Evolutionary conservation across 37 sponge, comb jelly and placozoan genomes (phyloP), one percentile per base, ranked within the genome.

Genomic region (Halichondria panicea): DNA sequence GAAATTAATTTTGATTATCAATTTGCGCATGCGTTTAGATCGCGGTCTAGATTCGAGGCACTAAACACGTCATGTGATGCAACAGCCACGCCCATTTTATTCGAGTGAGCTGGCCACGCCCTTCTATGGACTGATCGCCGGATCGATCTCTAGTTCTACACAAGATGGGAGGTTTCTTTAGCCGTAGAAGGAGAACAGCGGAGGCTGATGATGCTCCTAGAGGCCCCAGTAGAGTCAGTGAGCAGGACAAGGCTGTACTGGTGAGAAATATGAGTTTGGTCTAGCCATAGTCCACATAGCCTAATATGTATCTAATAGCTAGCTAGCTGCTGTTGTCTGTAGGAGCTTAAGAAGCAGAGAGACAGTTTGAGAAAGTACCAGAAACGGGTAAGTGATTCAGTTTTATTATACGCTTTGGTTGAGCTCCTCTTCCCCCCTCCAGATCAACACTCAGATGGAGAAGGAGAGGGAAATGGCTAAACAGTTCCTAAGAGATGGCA

Each of bases 221-320:
- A 3, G 48, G 75, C 22, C 80, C 59, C 1, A 85, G 82, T 55
- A 63, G 89, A 70, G 84, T 93, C 4, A 93, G 79, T 15, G 94
- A 93, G 9, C 97, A 97, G 59, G 97, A 97, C 74, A 86, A 84
- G 65, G 97, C 97, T 0, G 85, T 97, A 11, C 71, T 97, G 70
- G 95, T 94, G 18, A 57, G 91, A 52, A 57, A 7, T 6, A 33
- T 50, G 62, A 18, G 35, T 3, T 1, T 18, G 56, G 7, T 7
- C 18, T 59, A 36, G n/a, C 4, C 31, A 0, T 5, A 58, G n/a
- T n/a, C n/a, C n/a, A n/a, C n/a, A n/a, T n/a, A n/a, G n/a, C n/a
- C n/a, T n/a, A 13, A 0, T 48, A 33, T 31, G 46, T 3, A 48
- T 7, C 0, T 1, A 65, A 53, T 32, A 71, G 0, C 59, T 61